phyloP scores from a whole-genome alignment of 53 echinoderm and acorn worm species.

The Paelopatides confundens region DNA sequence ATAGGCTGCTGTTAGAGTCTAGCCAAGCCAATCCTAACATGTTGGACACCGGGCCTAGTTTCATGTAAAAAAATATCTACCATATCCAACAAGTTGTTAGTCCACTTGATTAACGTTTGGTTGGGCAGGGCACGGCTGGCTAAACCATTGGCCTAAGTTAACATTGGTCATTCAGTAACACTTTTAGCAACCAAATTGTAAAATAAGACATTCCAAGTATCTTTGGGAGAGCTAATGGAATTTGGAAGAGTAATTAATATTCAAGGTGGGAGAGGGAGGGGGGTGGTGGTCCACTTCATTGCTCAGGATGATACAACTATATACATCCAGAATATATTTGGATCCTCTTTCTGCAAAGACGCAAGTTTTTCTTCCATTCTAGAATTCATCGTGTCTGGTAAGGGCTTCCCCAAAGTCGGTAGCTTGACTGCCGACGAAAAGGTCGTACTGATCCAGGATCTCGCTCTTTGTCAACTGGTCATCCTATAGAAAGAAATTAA shows the following conservation, averaged over 20 bases:
- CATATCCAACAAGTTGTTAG: no score
- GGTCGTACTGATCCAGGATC: constrained; percentile 73
- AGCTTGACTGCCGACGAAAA: constrained; percentile 82
- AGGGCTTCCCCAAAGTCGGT: constrained; percentile 97
- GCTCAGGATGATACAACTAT: background rate
- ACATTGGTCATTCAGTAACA: no score
- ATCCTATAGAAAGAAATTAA: constrained; percentile 59
- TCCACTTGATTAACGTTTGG: no score
- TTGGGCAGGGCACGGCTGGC: no score
- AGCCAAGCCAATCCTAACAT: no score
- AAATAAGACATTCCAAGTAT: no score
- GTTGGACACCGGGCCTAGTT: no score
- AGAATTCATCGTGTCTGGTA: constrained; percentile 97
- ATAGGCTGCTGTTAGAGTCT: no score
- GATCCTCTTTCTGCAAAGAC: background rate
- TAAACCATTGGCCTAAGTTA: no score
- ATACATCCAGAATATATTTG: background rate
- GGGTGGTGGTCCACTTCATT: background rate
- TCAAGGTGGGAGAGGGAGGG: background rate
- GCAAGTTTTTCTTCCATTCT: background rate
- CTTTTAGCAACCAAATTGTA: no score
- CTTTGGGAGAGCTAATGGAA: no score
- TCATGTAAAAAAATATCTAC: no score
- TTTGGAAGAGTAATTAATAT: background rate
- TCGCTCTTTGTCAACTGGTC: constrained; percentile 68